Percentiles rank a stretch among this genome's conserved stretches.
phyloP scores from a whole-genome alignment of 2,113 vertebrate species.

The Chloropsis hardwickii region DNA sequence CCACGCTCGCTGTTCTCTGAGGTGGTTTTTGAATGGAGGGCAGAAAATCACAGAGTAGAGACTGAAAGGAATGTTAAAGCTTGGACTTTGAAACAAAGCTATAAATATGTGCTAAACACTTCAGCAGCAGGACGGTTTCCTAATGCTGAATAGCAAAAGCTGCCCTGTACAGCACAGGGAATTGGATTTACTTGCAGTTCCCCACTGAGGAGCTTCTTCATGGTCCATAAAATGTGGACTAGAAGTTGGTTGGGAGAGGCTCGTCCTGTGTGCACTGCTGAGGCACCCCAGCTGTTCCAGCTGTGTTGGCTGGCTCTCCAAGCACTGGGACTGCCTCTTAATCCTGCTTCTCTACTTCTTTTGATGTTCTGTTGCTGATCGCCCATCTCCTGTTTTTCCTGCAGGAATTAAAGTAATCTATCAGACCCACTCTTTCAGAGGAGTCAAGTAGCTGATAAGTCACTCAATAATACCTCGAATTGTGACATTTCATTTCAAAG shows the following conservation, averaged over 20 bases:
- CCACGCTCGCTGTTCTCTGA: background rate
- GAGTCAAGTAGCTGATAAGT: constrained; percentile 17
- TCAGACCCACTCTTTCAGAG: background rate
- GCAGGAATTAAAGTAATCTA: background rate
- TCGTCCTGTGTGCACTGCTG: background rate
- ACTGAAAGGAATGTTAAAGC: background rate
- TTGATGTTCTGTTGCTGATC: background rate
- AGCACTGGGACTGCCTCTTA: background rate
- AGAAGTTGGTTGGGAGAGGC: background rate
- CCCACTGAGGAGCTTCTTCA: background rate
- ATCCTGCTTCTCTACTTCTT: background rate
- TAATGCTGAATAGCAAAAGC: background rate
- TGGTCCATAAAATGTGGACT: background rate
- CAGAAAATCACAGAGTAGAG: background rate
- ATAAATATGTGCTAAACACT: background rate
- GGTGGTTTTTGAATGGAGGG: constrained; percentile 16
- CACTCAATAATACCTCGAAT: constrained; percentile 31
- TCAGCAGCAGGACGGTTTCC: background rate
- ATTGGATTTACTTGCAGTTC: background rate
- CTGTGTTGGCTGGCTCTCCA: background rate
- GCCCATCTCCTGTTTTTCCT: background rate
- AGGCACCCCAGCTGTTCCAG: background rate
- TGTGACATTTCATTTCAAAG: constrained; percentile 45
- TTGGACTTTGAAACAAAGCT: background rate
- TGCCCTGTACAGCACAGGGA: background rate